These are phyloP conservation scores for Alviniconcha marisindica DNA, from an alignment of 1,140 invertebrate genomes.

Conservation along the genomic window DNA sequence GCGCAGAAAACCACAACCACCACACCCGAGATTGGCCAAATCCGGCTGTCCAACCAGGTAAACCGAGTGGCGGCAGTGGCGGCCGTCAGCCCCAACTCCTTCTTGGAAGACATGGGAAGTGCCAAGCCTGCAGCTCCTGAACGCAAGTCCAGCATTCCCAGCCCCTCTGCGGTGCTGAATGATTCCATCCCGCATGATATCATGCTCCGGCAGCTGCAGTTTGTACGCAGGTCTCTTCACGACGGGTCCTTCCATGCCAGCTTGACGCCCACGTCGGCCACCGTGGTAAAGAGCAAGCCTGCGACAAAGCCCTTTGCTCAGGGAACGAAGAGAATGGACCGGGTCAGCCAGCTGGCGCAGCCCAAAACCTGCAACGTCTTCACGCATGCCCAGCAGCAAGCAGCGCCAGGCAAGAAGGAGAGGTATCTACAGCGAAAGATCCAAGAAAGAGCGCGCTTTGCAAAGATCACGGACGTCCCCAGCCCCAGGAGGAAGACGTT, in stretches of 20 bases:
- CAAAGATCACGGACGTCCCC: slow-evolving; percentile 38
- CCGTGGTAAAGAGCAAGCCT: background rate
- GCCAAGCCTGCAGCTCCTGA: slow-evolving; percentile 32
- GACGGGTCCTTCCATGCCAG: slow-evolving; percentile 30
- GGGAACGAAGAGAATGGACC: background rate
- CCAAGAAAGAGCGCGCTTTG: slow-evolving; percentile 26
- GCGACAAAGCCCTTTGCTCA: background rate
- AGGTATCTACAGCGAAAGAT: slow-evolving; percentile 13
- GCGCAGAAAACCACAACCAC: background rate
- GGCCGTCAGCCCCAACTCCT: slow-evolving; percentile 61
- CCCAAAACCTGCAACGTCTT: slow-evolving; percentile 13
- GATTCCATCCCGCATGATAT: slow-evolving; percentile 60
- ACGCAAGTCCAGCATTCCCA: slow-evolving; percentile 33
- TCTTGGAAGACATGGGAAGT: slow-evolving; percentile 57
- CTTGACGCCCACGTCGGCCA: background rate
- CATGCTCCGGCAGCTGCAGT: slow-evolving; percentile 55
- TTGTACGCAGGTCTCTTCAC: slow-evolving; percentile 51
- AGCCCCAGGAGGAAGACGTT: slow-evolving; percentile 57
- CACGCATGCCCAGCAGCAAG: background rate
- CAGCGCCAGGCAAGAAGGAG: slow-evolving; percentile 23
- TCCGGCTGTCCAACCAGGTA: background rate
- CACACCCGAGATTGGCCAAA: slow-evolving; percentile 18
- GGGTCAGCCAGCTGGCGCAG: background rate
- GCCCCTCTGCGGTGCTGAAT: slow-evolving; percentile 57
- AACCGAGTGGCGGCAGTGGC: slow-evolving; percentile 2